A percentile compares a stretch with the other conserved stretches of the same genome.
Conservation (phyloP, 64 coral and sea anemone species). For the Montipora sp. region DNA sequence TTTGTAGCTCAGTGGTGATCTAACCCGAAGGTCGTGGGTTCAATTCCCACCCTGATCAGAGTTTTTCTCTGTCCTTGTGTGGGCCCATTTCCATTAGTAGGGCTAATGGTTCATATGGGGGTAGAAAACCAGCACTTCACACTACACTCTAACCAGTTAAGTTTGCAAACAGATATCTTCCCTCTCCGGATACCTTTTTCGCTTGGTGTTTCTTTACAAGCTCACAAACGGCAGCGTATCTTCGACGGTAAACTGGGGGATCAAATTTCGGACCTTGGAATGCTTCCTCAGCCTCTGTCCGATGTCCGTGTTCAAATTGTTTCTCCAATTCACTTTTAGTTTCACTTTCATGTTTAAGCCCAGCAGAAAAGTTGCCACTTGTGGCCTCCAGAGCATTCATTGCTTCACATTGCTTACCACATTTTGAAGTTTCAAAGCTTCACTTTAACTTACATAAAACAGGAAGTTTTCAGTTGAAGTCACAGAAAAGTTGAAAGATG, state of each 20-base stretch:
- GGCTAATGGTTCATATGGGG: too few relatives aligned
- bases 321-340: neutral
- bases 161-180: too few relatives aligned
- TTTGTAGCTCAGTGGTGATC: too few relatives aligned
- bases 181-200: slow-evolving; percentile 50
- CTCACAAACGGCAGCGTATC: slow-evolving; percentile 85
- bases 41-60: too few relatives aligned
- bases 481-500: neutral
- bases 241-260: slow-evolving; percentile 93
- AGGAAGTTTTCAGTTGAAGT: neutral
- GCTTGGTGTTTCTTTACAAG: slow-evolving; percentile 81
- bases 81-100: too few relatives aligned
- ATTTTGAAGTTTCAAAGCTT: too few relatives aligned
- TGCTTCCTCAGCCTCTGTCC: slow-evolving; percentile 33
- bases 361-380: too few relatives aligned
- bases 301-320: neutral
- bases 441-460: neutral
- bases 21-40: neutral
- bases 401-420: neutral
- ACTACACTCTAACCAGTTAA: too few relatives aligned
- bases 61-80: too few relatives aligned
- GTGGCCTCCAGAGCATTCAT: neutral
- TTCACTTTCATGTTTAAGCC: neutral
- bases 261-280: slow-evolving; percentile 71
- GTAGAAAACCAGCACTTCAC: too few relatives aligned